Percentiles rank a stretch among this genome's conserved stretches.
These are phyloP conservation scores for Callyntrura sp. DNA, from an alignment of 2,888 invertebrate species.

Conservation along the genomic window DNA sequence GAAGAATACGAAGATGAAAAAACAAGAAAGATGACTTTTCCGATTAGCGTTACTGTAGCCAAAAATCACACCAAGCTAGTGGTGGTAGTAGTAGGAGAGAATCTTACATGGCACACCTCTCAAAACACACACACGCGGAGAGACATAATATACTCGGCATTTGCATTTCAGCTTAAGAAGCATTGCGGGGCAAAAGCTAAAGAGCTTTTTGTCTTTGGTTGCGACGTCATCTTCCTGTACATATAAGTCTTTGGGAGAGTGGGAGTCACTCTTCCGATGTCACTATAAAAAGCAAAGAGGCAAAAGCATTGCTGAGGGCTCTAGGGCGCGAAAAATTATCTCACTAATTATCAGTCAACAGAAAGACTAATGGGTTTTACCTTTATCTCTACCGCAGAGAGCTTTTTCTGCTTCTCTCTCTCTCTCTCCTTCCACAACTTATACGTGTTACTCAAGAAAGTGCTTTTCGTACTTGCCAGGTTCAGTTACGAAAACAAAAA, in stretches of 20 bases:
- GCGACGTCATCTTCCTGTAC: background rate
- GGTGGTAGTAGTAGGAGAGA: background rate
- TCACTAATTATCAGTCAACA: slow-evolving; percentile 81
- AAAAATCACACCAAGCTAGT: slow-evolving; percentile 13
- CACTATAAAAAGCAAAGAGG: slow-evolving; percentile 25
- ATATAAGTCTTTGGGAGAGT: background rate
- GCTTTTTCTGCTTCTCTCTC: slow-evolving; percentile 50
- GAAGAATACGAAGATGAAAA: background rate
- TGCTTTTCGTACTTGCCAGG: background rate
- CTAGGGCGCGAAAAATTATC: slow-evolving; percentile 76
- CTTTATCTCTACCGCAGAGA: slow-evolving; percentile 77
- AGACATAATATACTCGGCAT: background rate
- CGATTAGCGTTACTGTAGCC: slow-evolving; percentile 31
- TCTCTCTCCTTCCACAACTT: background rate
- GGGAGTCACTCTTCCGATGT: slow-evolving; percentile 23
- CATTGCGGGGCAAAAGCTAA: slow-evolving; percentile 31
- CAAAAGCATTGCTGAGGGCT: slow-evolving; percentile 56
- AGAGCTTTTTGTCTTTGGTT: slow-evolving; percentile 20
- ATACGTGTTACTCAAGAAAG: slow-evolving; percentile 18
- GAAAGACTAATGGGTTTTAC: slow-evolving; percentile 82
- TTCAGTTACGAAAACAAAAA: background rate
- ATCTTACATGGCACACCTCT: slow-evolving; percentile 1
- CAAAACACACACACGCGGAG: slow-evolving; percentile 6
- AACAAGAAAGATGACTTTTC: slow-evolving; percentile 46
- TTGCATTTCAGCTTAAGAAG: slow-evolving; percentile 14